Evolutionary conservation across 1,140 invertebrate genomes (phyloP).

Genomic region (Nephila pilipes): DNA sequence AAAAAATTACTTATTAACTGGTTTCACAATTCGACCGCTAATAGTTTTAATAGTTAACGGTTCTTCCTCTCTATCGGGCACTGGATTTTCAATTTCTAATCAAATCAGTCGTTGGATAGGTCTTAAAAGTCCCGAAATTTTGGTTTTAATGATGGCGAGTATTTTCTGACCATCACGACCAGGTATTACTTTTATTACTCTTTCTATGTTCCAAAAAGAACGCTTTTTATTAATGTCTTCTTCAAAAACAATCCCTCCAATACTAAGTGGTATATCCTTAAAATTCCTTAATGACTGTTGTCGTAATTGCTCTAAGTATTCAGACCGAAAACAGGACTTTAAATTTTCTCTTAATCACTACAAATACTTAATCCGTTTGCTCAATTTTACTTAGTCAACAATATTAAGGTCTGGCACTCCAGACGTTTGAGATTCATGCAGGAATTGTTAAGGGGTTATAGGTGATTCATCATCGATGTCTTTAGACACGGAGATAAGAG

Average conservation of each 20-base stretch:
- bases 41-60: not conserved
- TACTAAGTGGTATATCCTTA: not conserved
- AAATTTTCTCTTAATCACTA: not conserved
- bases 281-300: not conserved
- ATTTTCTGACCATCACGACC: not conserved
- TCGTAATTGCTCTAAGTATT: slow-evolving; percentile 27
- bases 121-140: slow-evolving; percentile 3
- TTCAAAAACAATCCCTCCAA: not conserved
- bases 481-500: slow-evolving; percentile 70
- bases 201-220: slow-evolving; percentile 1
- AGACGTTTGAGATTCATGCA: not conserved
- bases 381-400: slow-evolving; percentile 19
- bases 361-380: slow-evolving; percentile 5
- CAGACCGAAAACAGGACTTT: not conserved
- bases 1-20: too few relatives aligned
- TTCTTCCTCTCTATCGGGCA: not conserved
- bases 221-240: slow-evolving; percentile 7
- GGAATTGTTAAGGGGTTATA: slow-evolving; percentile 23
- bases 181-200: slow-evolving; percentile 3
- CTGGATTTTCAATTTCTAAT: slow-evolving; percentile 7
- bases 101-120: not conserved
- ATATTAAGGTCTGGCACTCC: slow-evolving; percentile 28
- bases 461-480: slow-evolving; percentile 63
- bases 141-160: not conserved
- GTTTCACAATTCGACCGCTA: slow-evolving; percentile 6